Base-by-base conservation (phyloP, 2,797 vertebrate species). In the Tadarida brasiliensis region DNA sequence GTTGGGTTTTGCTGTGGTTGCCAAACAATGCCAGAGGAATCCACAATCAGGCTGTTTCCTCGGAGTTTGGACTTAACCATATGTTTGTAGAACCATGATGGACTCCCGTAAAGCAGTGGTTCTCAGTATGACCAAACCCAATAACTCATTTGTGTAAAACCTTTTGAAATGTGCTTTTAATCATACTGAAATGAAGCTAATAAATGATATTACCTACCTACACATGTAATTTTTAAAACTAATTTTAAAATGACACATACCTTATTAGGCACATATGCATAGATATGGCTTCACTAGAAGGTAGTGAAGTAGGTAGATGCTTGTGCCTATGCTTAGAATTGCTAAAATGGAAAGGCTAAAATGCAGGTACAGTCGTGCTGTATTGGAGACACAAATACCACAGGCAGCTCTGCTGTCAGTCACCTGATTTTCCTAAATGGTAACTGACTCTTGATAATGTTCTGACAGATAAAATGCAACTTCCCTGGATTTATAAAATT, bases 181-280 rank as follows among this genome's bases (percentile, higher is more conserved):
- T 67, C 39, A 59, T 35, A 77, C 33, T 85, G 88, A 95, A 81
- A 65, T 80, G 54, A 96, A 92, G n/a, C 15, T 49, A 85, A 91
- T 56, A 47, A 67, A 76, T 30, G 14, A 24, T 91, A 76, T 94
- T 85, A 15, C 87, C 44, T 85, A 68, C 33, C 54, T 44, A 92
- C n/a, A 77, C 7, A 20, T 44, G 11, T 10, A 49, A 67, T 63
- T 92, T 85, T 83, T 33, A 33, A 78, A 86, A 76, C 33, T 49
- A 88, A 86, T 88, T 94, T 93, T 14, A 49, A 76, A 94, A 73
- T 82, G 26, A 59, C 73, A 44, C 1, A 12, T 49, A 61, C 22
- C 92, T 84, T 94, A 14, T 95, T 91, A 47, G 65, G 35, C 33
- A n/a, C 86, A 86, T 83, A 78, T 82, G 3, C 2, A 35, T 49